Evolutionary conservation across 1,140 invertebrate species (phyloP).

Genomic region (Drosophila pruinosa): DNA sequence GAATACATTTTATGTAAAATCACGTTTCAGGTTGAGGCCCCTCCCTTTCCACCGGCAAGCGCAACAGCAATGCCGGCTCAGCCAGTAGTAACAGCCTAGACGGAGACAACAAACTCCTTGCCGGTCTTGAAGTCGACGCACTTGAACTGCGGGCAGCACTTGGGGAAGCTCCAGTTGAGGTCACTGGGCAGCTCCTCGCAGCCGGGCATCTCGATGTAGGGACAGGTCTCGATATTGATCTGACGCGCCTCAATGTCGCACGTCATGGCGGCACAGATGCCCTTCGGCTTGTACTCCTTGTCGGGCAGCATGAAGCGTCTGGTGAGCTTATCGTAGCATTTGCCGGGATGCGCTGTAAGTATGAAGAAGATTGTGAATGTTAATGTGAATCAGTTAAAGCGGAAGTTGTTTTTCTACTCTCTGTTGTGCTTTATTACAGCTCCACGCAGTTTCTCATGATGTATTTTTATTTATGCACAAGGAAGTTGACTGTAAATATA

Average conservation of each 20-base stretch:
- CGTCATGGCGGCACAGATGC: constrained; percentile 80
- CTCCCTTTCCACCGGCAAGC: not conserved
- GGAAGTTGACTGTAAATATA: constrained; percentile 10
- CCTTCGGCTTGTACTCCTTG: constrained; percentile 82
- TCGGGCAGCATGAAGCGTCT: constrained; percentile 73
- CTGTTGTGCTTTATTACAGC: constrained; percentile 37
- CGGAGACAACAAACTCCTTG: constrained; percentile 77
- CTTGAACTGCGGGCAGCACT: constrained; percentile 81
- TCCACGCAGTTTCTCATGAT: constrained; percentile 36
- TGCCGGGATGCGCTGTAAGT: constrained; percentile 72
- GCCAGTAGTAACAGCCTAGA: constrained; percentile 35
- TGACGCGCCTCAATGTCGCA: constrained; percentile 73
- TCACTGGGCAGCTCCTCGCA: constrained; percentile 78
- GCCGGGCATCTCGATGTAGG: constrained; percentile 77
- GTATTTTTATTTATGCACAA: constrained; percentile 52
- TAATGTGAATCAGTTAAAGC: constrained; percentile 54
- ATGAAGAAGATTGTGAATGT: constrained; percentile 10
- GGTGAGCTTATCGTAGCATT: constrained; percentile 80
- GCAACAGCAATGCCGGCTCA: constrained; percentile 6
- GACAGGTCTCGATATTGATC: constrained; percentile 82
- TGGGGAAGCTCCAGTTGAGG: constrained; percentile 77
- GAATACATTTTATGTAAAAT: constrained; percentile 80
- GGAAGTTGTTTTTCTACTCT: constrained; percentile 66
- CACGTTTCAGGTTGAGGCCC: constrained; percentile 52
- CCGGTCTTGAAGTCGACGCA: constrained; percentile 80